These are phyloP conservation scores for Leucophenga montana DNA, from an alignment of 2,888 invertebrate genomes.

Conservation along the genomic window DNA sequence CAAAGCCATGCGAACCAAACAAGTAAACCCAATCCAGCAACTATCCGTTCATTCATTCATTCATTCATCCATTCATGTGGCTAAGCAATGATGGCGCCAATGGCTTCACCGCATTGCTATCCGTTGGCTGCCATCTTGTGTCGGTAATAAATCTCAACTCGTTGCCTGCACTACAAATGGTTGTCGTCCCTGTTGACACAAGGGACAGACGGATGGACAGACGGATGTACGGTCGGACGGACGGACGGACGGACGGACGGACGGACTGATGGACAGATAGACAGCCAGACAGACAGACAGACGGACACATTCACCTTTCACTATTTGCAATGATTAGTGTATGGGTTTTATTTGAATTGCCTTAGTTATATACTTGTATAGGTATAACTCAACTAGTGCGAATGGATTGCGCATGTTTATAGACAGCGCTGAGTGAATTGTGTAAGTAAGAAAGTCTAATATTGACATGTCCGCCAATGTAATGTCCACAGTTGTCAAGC, in stretches of 20 bases:
- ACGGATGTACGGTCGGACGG: too few relatives aligned
- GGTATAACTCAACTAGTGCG: too few relatives aligned
- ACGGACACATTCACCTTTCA: background rate
- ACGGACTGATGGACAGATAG: too few relatives aligned
- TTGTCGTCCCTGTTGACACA: conserved; percentile 6
- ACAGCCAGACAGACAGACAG: too few relatives aligned
- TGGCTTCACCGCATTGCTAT: conserved; percentile 5
- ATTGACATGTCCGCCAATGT: conserved; percentile 14
- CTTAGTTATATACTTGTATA: background rate
- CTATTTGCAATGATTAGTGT: conserved; percentile 27
- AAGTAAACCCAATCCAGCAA: background rate
- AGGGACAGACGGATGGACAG: too few relatives aligned
- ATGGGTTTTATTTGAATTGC: conserved; percentile 21
- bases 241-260: too few relatives aligned
- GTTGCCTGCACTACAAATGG: conserved; percentile 19
- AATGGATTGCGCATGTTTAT: too few relatives aligned
- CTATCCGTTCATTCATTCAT: conserved; percentile 7
- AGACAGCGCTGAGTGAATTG: too few relatives aligned
- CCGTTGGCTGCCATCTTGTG: background rate
- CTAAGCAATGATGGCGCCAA: conserved; percentile 14
- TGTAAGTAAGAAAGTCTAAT: conserved; percentile 4
- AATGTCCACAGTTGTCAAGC: conserved; percentile 27
- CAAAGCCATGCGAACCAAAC: too few relatives aligned
- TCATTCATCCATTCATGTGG: background rate
- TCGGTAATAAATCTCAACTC: conserved; percentile 19